Evolutionary conservation across 2,888 invertebrate genomes (phyloP), one percentile per base, ranked within the genome.

Genomic region (Pristionchus japonicus): DNA sequence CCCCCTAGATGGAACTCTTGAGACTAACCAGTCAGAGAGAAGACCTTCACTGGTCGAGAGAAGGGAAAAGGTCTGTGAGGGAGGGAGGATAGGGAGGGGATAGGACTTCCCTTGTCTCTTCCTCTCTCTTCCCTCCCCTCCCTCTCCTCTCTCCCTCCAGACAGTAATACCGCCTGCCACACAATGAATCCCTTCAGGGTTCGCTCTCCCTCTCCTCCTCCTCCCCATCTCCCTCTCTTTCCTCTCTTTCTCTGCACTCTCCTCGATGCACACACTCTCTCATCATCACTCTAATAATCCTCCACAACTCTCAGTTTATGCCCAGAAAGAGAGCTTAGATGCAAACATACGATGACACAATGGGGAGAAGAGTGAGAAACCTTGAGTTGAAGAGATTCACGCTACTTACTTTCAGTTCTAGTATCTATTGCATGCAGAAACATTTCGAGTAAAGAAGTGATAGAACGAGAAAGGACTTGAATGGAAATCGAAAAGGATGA

Each of bases 221-320:
- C 37, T 37, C 37, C 13, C 70, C n/a, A 15, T 17, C 31, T 20
- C 40, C 20, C 74, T 34, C 17, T 6, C 37, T 9, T 43, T 23
- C 74, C 74, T 40, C 74, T 37, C 20, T 64, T 23, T 31, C n/a
- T 27, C n/a, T n/a, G n/a, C n/a, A n/a, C n/a, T n/a, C n/a, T n/a
- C n/a, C n/a, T n/a, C n/a, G n/a, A n/a, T n/a, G 31, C 64, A 2
- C 64, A n/a, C 64, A n/a, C 64, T 64, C 64, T 7, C 64, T 64
- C 74, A 11, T 34, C 67, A 4, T 49, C n/a, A 0, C n/a, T n/a
- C 2, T n/a, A 61, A 70, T 74, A 74, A 74, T 74, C 74, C 74
- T 74, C 23, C 74, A 67, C 74, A 43, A 74, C 43, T 74, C 74
- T 74, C 74, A 74, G 74, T 74, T 74, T 74, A 74, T 74, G 23